phyloP scores from a whole-genome alignment of 92 coral and sea anemone genomes.

The Actinostola sp. region DNA sequence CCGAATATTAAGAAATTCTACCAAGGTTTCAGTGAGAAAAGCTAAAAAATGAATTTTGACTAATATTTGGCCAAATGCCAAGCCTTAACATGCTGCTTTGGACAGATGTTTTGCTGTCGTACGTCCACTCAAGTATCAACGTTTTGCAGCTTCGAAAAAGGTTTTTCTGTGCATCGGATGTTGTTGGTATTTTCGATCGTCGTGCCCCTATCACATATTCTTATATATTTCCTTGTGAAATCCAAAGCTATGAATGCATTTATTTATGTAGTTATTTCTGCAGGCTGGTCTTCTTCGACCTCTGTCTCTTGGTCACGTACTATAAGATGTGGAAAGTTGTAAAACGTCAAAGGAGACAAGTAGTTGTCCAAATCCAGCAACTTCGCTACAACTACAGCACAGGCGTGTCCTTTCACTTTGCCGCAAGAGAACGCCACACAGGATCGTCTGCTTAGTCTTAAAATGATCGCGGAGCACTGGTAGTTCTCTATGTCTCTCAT shows the following conservation, averaged over 20 bases:
- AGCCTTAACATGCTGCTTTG: too few species aligned
- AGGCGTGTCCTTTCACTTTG: not conserved
- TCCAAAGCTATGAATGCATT: not conserved
- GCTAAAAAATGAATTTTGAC: too few species aligned
- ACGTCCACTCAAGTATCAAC: slow-evolving; percentile 21
- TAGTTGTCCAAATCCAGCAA: not conserved
- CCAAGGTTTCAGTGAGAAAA: too few species aligned
- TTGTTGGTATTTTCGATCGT: slow-evolving; percentile 27
- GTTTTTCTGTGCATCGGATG: slow-evolving; percentile 9
- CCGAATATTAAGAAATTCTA: too few species aligned
- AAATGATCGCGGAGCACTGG: slow-evolving; percentile 30
- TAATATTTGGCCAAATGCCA: too few species aligned
- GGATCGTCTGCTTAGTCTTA: slow-evolving; percentile 19
- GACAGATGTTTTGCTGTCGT: slow-evolving; percentile 40
- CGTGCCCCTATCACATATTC: not conserved
- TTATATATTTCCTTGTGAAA: slow-evolving; percentile 11
- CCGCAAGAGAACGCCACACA: slow-evolving; percentile 9
- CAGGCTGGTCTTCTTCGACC: slow-evolving; percentile 20
- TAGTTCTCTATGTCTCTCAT: slow-evolving; percentile 20
- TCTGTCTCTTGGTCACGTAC: slow-evolving; percentile 24
- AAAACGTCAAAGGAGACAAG: slow-evolving; percentile 9
- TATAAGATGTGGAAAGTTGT: slow-evolving; percentile 31
- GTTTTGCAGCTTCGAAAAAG: slow-evolving; percentile 6
- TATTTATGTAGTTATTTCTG: slow-evolving; percentile 9
- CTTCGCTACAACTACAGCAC: not conserved